Evolutionary conservation across 2,113 vertebrate species (phyloP), one percentile per base, ranked within the genome.

Genomic region (Acrocephalus arundinaceus): DNA sequence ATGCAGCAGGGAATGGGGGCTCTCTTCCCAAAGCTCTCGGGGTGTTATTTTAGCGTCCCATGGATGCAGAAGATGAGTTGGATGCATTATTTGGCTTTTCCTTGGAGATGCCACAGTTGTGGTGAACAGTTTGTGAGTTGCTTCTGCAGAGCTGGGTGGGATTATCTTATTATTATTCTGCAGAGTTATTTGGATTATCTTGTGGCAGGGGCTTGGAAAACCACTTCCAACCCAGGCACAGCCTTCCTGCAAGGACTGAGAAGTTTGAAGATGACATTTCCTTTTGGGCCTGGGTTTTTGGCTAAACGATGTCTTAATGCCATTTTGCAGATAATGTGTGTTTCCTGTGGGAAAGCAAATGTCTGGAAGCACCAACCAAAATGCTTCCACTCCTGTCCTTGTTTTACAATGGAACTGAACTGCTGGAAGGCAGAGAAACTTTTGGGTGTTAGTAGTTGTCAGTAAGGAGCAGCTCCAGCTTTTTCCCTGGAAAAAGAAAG

Each of bases 71-170:
- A 25, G 41, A 13, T 9, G n/a, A 31, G 31, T 20, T 23, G 43
- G 49, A 6, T 54, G 71, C 31, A 2, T 21, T 30, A 1, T 27
- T 12, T 66, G n/a, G 10, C 33, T 37, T 54, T 55, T 54, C 37
- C 15, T 14, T 16, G 51, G 82, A 8, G 30, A 2, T 28, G 6
- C 31, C 0, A 0, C 1, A 0, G 54, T 18, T 43, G 30, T 2
- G 5, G n/a, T 2, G 1, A 3, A 15, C 14, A 9, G 18, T 61
- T 58, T 66, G 55, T 0, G 0, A 9, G 49, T 6, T 25, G 9
- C 28, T 62, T 1, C 0, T 3, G 5, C 19, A 19, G 49, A 52
- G n/a, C 6, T 4, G 13, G 45, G 24, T 1, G 35, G 35, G 35
- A 35, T 35, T 35, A 35, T 35, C 35, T 35, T 35, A 35, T 35